Base-by-base conservation (phyloP, 2,113 vertebrate species). In the Sander vitreus region DNA sequence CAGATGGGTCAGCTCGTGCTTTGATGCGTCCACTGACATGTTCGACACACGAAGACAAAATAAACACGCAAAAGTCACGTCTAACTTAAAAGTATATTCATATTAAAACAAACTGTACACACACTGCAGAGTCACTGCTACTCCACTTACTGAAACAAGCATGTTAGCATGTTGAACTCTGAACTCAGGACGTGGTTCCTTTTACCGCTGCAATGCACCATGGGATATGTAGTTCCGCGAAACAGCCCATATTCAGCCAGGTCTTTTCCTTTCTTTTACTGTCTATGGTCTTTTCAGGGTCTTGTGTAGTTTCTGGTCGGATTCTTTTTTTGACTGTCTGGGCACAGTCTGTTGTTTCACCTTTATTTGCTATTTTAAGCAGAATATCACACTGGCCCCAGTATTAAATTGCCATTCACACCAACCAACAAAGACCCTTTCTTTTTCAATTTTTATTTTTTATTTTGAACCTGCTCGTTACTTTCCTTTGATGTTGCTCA, bases 1-100 rank as follows among this genome's bases (percentile, higher is more conserved):
- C 66, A 96, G 82, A 57, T 77, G 81, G 25, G 90, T 88, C 70
- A 96, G 78, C 39, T 88, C 85, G 25, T 76, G 78, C 25, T 90
- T 50, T 43, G 90, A 78, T 51, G 83, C 68, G 47, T 89, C 91
- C 76, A 87, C 89, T 10, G 92, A 83, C 95, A 96, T 96, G 7
- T 36, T 86, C 57, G 23, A 63, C 64, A 39, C 47, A 55, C 6
- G 2, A 8, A 10, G 43, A 76, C 21, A 50, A 30, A 43, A 69
- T 5, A 60, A 59, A 79, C 54, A 73, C 45, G 21, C n/a, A 6
- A 45, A 27, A 45, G 21, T 48, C 60, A 55, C 13, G 0, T 21
- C 0, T 15, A 70, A 54, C 21, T 14, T 67, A 2, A 6, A 53
- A 47, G 19, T 23, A 64, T 21, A 65, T 50, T 83, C 62, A 78